Percentiles rank a stretch among this genome's conserved stretches.
Evolutionary conservation across 2,113 vertebrate genomes (phyloP).

Genomic region (Edolisoma coerulescens): DNA sequence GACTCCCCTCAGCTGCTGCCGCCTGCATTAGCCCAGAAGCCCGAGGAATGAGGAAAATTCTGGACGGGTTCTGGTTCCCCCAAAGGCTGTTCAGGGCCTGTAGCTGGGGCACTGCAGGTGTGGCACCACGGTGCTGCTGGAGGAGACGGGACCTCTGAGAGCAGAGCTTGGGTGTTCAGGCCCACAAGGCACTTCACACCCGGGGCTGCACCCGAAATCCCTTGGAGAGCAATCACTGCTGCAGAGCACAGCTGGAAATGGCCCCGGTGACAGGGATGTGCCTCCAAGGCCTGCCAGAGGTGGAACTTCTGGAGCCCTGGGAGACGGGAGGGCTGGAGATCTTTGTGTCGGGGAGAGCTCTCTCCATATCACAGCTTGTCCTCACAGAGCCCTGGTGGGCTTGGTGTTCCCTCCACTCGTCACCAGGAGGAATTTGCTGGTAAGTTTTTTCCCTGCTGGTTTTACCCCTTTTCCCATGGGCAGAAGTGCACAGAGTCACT

Average conservation of each 20-base stretch:
- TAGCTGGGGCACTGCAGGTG: background rate
- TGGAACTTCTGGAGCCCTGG: background rate
- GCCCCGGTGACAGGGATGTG: background rate
- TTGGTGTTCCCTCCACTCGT: rapidly evolving
- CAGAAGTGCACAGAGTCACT: background rate
- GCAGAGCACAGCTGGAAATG: background rate
- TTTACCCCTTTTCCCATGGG: background rate
- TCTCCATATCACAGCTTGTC: background rate
- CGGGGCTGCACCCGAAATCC: rapidly evolving
- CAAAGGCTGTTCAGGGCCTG: background rate
- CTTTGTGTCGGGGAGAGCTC: rapidly evolving
- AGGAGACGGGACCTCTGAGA: background rate
- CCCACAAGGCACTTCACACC: rapidly evolving
- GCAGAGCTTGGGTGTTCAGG: background rate
- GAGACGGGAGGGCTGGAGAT: background rate
- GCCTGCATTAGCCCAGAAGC: background rate
- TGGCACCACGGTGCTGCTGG: rapidly evolving
- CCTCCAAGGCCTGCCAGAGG: background rate
- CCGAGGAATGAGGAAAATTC: background rate
- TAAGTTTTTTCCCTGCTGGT: background rate
- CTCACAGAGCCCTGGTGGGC: rapidly evolving
- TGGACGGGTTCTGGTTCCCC: background rate
- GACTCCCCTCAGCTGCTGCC: background rate
- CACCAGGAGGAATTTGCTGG: background rate
- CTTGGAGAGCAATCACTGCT: background rate